Base-by-base conservation (phyloP, 1,140 invertebrate genomes). In the Pseudobourletiella spinata region DNA sequence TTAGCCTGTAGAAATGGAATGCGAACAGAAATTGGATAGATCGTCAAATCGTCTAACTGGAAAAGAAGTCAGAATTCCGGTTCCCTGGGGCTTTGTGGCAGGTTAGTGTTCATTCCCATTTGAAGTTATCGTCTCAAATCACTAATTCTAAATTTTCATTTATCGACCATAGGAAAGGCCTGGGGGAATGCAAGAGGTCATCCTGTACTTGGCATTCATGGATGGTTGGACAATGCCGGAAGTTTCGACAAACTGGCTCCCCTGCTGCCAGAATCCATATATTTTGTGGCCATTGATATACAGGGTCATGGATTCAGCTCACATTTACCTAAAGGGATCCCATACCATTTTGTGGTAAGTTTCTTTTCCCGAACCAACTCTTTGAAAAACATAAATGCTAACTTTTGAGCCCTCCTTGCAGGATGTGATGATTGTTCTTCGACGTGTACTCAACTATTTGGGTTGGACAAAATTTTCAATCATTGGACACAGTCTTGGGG, bases 291-390 rank as follows among this genome's bases (percentile, higher is more conserved):
- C 68, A 74, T 86, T 30, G 86, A 87, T 72, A 74, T 86, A 61
- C 84, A 84, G 4, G 83, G 84, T 1, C 84, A 87, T 75, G 87
- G 87, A 2, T 74, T 74, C 14, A 87, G 85, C 3, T 82, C 82
- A 57, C 78, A 78, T 39, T 80, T 82, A 59, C 81, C 82, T 56
- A 55, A 72, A 26, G 87, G 82, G 32, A 50, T 79, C 52, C 74
- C 76, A 39, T 88, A 87, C 70, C 76, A 81, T 67, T 76, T 75
- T 44, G 68, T 77, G 4, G 74, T 63, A 50, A 56, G 43, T 35
- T 11, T 2, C 44, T 35, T 24, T 46, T 29, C 46, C 3, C 28
- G 43, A 8, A 39, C 39, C 16, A 18, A 43, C 14, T n/a, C 55
- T 30, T 4, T 32, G 22, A 24, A 48, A 6, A 48, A n/a, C 18